Base-by-base conservation (phyloP, 92 coral and sea anemone species). In the Bergia sp. region DNA sequence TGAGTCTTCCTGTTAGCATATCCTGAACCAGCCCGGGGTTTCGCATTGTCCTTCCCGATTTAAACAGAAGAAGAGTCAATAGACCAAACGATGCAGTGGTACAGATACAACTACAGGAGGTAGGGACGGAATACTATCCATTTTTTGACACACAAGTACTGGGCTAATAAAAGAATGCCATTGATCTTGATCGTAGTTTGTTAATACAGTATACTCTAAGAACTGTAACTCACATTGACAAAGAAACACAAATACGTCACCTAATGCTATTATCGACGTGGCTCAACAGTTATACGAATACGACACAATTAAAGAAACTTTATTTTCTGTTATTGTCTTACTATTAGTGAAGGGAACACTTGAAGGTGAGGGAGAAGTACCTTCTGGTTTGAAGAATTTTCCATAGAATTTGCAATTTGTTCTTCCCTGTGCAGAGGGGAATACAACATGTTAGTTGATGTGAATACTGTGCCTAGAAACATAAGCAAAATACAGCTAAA, bases 1-100 rank as follows among this genome's bases (percentile, higher is more conserved):
- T 18, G n/a, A 4, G n/a, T 44, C 45, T 42, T 76, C 80, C 13
- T 76, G 4, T 18, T 9, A 41, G 80, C 43, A n/a, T 16, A 49
- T 84, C 79, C 87, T 15, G 78, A 84, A 71, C 64, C 36, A 47
- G 12, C 61, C 23, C 45, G 37, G 78, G 23, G 44, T 73, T 83
- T 83, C 18, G 64, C 23, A 18, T 29, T 3, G 23, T 16, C 78
- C 87, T 84, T 43, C 44, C 45, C 1, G 50, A 37, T 76, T 18
- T 29, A 16, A 41, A 76, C 9, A 76, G 15, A 23, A n/a, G 45
- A 76, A 74, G 47, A 39, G 45, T 37, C 3, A 29, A 15, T 74
- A 2, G 45, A 38, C 2, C 20, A 41, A 47, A 15, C 20, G 16
- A 20, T 3, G 58, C 18, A 18, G 23, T 61, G 69, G 3, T 61